Evolutionary conservation across 2,888 invertebrate species (phyloP), one percentile per base, ranked within the genome.

Genomic region (Eumacrocentrus americanus): DNA sequence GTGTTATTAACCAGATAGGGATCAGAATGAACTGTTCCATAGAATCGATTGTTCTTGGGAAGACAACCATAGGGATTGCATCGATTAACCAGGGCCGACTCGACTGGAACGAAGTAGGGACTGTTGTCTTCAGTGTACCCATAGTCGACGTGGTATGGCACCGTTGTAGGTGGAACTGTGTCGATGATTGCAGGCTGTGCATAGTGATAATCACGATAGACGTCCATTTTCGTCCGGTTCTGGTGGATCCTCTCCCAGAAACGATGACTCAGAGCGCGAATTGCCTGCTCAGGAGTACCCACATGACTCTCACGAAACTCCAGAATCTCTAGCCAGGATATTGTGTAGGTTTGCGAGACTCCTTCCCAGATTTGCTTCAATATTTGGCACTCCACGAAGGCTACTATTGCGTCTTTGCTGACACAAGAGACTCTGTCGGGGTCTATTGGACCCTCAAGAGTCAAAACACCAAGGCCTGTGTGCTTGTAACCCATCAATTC

Each of bases 351-450:
- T 58, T 84, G 81, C 53, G 88, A 86, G 16, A 89, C 85, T 37
- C 87, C 84, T 74, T 91, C 91, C 86, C 90, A 89, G 68, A 92
- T 89, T 62, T 88, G 85, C 61, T 89, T 89, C 82, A 93, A 85
- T 73, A 93, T 90, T 90, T 93, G 90, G 74, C 94, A 94, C 82
- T 95, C 95, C 44, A 92, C 91, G 79, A 90, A 90, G 16, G 94
- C 95, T 23, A 92, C 88, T 70, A 94, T 86, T 12, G 93, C 92
- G 80, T 95, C 94, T 55, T 91, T 84, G 0, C 92, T 92, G 1
- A 94, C 89, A 62, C 87, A 88, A 14, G 89, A 87, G 2, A 92
- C 90, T 80, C 87, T 87, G 79, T 93, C 93, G 0, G 91, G 92
- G 76, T 93, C 93, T 60, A 91, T 87, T 18, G 92, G 91, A 5